Conservation (phyloP, 2,888 invertebrate genomes). For the Stenodema calcarata region DNA sequence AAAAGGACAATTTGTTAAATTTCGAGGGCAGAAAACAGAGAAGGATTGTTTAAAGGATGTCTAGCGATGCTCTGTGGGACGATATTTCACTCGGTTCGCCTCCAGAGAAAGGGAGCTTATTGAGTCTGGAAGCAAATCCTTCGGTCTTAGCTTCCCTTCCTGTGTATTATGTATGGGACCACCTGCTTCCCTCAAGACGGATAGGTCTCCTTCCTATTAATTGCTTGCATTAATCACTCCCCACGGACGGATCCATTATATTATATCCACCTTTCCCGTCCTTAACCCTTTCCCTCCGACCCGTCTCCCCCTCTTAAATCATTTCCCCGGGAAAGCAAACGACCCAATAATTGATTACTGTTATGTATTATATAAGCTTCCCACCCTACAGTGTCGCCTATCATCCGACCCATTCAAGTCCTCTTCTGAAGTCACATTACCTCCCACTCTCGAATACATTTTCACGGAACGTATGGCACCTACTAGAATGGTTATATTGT, state of each 20-base stretch:
- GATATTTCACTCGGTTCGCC: slow-evolving; percentile 27
- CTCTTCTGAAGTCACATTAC: neutral
- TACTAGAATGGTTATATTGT: too few species aligned
- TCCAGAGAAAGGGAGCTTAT: slow-evolving; percentile 15
- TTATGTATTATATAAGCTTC: slow-evolving; percentile 42
- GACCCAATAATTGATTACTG: slow-evolving; percentile 48
- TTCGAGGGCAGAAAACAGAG: neutral
- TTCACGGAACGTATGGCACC: too few species aligned
- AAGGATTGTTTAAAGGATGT: neutral
- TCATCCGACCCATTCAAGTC: neutral
- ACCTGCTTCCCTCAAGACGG: slow-evolving; percentile 49
- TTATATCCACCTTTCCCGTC: slow-evolving; percentile 31
- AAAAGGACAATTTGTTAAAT: slow-evolving; percentile 27
- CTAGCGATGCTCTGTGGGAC: slow-evolving; percentile 5
- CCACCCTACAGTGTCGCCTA: neutral
- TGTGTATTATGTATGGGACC: slow-evolving; percentile 49
- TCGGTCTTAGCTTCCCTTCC: slow-evolving; percentile 39
- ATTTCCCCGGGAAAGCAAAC: slow-evolving; percentile 31
- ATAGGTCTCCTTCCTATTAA: slow-evolving; percentile 42
- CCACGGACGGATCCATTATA: slow-evolving; percentile 44
- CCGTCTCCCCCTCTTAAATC: neutral
- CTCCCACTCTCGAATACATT: neutral
- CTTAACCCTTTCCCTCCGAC: slow-evolving; percentile 12
- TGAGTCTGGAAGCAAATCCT: slow-evolving; percentile 48
- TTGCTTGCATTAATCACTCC: slow-evolving; percentile 48